phyloP scores from a whole-genome alignment of 2,113 vertebrate species.

The Zosterops pallidus region DNA sequence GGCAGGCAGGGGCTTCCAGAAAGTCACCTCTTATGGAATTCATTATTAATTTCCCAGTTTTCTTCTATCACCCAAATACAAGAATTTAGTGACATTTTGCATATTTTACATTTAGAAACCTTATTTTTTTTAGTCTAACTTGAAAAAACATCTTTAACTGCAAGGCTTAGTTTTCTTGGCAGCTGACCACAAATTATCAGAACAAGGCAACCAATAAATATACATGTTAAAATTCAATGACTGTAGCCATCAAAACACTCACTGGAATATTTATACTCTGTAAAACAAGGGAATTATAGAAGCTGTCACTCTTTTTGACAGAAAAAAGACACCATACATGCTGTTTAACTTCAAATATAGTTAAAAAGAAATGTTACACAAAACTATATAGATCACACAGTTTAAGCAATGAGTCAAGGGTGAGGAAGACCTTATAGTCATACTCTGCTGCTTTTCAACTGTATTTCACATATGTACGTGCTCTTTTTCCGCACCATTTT shows the following conservation, averaged over 20 bases:
- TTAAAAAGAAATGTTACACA: conserved; percentile 50
- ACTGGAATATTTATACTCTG: conserved; percentile 58
- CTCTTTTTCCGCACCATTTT: not conserved
- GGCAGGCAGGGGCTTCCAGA: not conserved
- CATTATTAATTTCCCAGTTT: not conserved
- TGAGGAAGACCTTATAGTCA: not conserved
- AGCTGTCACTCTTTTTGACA: conserved; percentile 63
- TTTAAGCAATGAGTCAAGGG: conserved; percentile 20
- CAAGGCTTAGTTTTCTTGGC: conserved; percentile 43
- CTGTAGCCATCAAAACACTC: conserved; percentile 56
- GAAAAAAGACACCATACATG: conserved; percentile 61
- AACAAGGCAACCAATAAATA: conserved; percentile 59
- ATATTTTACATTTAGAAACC: conserved; percentile 3
- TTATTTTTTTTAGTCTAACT: not conserved
- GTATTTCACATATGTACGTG: not conserved
- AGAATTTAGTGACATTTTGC: not conserved
- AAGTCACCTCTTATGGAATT: not conserved
- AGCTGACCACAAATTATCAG: conserved; percentile 59
- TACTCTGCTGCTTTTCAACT: not conserved
- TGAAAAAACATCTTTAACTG: conserved; percentile 30
- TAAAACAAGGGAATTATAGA: conserved; percentile 60
- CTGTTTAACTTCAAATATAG: conserved; percentile 63
- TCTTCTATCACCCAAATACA: not conserved
- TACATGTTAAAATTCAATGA: conserved; percentile 55
- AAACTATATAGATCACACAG: not conserved